Conservation (phyloP, 2,888 invertebrate genomes). For the Pedicia rivosa region DNA sequence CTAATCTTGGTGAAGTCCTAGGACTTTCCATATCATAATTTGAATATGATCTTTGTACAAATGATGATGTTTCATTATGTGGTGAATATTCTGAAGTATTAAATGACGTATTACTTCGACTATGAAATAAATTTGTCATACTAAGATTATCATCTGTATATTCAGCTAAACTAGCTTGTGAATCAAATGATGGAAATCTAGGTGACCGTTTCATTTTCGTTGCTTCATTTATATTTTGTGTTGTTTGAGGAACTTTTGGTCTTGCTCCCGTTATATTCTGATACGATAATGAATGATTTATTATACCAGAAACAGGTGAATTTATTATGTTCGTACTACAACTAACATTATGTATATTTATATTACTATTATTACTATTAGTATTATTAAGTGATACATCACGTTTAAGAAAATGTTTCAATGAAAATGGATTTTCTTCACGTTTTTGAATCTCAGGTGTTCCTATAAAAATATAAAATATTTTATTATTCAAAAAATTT, state of each 20-base stretch:
- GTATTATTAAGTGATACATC: constrained; percentile 23
- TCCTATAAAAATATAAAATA: constrained; percentile 2
- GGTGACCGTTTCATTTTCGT: constrained; percentile 31
- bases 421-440: constrained; percentile 69
- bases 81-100: not conserved
- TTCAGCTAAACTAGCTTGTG: constrained; percentile 31
- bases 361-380: constrained; percentile 15
- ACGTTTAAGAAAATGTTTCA: constrained; percentile 67
- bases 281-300: constrained; percentile 10
- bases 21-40: constrained; percentile 25
- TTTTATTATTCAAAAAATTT: not conserved
- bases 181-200: constrained; percentile 30
- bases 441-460: constrained; percentile 11
- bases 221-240: constrained; percentile 12
- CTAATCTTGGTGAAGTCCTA: not conserved
- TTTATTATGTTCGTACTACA: constrained; percentile 7
- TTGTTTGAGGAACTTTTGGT: constrained; percentile 46
- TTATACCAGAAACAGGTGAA: not conserved
- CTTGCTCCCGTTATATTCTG: constrained; percentile 46
- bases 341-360: constrained; percentile 1
- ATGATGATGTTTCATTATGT: constrained; percentile 8
- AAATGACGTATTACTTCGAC: constrained; percentile 3
- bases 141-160: constrained; percentile 17
- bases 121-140: constrained; percentile 5
- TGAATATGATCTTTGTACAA: constrained; percentile 29